Evolutionary conservation across 2,113 vertebrate genomes (phyloP).

Genomic region (Tretioscincus oriximinensis): DNA sequence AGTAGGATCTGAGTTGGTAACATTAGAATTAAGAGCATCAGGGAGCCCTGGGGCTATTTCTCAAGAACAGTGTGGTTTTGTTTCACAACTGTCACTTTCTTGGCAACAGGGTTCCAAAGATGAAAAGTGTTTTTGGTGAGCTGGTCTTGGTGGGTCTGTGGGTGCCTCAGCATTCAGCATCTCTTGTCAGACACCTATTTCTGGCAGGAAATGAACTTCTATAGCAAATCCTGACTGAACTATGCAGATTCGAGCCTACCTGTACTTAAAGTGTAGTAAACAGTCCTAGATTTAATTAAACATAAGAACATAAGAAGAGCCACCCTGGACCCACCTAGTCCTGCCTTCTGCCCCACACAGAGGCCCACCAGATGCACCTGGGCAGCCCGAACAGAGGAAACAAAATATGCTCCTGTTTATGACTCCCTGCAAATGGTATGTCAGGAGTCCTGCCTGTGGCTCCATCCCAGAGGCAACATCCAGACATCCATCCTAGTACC

Average conservation of each 20-base stretch:
- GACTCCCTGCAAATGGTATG: too few species aligned
- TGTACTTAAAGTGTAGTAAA: neutral
- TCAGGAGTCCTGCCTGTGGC: too few species aligned
- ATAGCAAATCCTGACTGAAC: neutral
- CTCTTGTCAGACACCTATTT: neutral
- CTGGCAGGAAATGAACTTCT: neutral
- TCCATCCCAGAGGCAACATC: too few species aligned
- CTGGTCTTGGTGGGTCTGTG: neutral
- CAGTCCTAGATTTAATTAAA: neutral
- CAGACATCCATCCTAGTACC: too few species aligned
- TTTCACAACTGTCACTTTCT: conserved; percentile 27
- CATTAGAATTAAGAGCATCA: conserved; percentile 35
- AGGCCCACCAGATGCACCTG: too few species aligned
- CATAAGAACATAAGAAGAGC: too few species aligned
- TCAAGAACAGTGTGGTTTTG: conserved; percentile 26
- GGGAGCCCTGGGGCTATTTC: conserved; percentile 16
- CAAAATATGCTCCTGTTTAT: too few species aligned
- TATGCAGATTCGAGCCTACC: neutral
- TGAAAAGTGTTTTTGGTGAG: conserved; percentile 8
- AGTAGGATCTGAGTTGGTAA: conserved; percentile 34
- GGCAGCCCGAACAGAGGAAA: too few species aligned
- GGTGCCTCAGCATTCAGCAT: neutral
- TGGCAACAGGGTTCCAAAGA: conserved; percentile 3
- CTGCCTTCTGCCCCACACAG: too few species aligned
- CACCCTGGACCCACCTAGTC: too few species aligned